phyloP scores from a whole-genome alignment of 2,888 invertebrate genomes.

The Antheraea assamensis region DNA sequence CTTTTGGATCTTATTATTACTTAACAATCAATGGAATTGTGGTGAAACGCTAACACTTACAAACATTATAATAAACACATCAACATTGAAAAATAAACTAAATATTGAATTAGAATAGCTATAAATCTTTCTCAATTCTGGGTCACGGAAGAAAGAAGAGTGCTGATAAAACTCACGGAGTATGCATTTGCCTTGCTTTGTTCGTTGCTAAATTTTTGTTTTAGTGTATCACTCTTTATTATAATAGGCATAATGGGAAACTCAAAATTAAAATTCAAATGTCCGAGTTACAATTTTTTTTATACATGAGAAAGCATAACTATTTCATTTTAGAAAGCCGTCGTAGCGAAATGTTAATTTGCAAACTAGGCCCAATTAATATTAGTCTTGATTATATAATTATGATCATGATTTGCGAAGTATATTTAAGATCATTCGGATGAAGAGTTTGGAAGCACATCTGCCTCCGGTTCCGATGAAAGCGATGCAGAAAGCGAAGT shows the following conservation, averaged over 20 bases:
- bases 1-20: too few species aligned
- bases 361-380: not conserved
- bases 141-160: too few species aligned
- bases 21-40: too few species aligned
- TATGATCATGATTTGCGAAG: not conserved
- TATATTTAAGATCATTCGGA: slow-evolving; percentile 45
- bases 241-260: not conserved
- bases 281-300: not conserved
- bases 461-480: slow-evolving; percentile 50
- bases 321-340: not conserved
- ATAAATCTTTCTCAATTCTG: too few species aligned
- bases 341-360: not conserved
- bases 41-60: too few species aligned
- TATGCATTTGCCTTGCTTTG: not conserved
- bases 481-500: slow-evolving; percentile 45
- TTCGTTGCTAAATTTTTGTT: not conserved
- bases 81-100: too few species aligned
- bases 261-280: not conserved
- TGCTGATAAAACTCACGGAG: not conserved
- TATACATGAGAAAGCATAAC: not conserved
- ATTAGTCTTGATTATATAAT: not conserved
- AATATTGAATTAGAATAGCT: too few species aligned
- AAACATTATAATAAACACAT: too few species aligned
- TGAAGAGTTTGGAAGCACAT: slow-evolving; percentile 37
- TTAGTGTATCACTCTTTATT: not conserved